These are phyloP conservation scores for Archivesica marissinica DNA, from an alignment of 1,140 invertebrate genomes.

Conservation along the genomic window DNA sequence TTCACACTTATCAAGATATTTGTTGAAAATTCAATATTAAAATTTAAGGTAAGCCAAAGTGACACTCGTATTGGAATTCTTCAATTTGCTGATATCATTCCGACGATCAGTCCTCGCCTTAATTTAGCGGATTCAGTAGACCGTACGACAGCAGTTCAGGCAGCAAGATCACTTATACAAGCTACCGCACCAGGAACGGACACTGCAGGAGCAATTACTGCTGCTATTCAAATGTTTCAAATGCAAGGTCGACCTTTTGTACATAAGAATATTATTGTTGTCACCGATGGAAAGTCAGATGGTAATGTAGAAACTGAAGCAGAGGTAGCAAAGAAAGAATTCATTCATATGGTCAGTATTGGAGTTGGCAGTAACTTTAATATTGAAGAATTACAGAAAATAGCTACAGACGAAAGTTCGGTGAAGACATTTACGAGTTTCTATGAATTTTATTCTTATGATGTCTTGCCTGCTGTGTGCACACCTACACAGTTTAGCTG, in stretches of 20 bases:
- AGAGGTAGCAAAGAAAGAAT: conserved; percentile 4
- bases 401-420: conserved; percentile 11
- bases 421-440: conserved; percentile 1
- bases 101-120: not conserved
- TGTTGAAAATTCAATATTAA: not conserved
- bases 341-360: conserved; percentile 15
- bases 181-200: not conserved
- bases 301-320: not conserved
- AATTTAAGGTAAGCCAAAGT: conserved; percentile 22
- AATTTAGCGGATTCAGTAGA: not conserved
- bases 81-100: not conserved
- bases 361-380: not conserved
- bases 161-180: not conserved
- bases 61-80: conserved; percentile 24
- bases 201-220: conserved; percentile 9
- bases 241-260: not conserved
- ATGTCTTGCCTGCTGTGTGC: conserved; percentile 26
- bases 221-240: not conserved
- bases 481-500: conserved; percentile 26
- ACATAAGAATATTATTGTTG: conserved; percentile 10
- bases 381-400: not conserved
- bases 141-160: not conserved
- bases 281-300: conserved; percentile 23
- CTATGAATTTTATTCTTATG: not conserved
- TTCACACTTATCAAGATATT: not conserved